Base-by-base conservation (phyloP, 2,888 invertebrate species). In the Cephus pygmeus region DNA sequence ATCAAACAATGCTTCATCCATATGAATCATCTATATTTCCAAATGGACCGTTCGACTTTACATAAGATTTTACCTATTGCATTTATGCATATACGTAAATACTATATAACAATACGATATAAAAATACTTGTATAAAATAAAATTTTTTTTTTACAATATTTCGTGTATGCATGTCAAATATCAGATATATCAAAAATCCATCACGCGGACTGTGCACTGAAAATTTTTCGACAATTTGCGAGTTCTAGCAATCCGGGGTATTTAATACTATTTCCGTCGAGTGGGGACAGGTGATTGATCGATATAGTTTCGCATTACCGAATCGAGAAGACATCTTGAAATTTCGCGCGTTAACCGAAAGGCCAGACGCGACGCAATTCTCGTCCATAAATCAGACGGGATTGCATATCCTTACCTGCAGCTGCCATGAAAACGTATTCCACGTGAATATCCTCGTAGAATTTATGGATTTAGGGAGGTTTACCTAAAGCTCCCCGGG, bases 351-450 rank as follows among this genome's bases (percentile, higher is more conserved):
- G 69, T 79, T 75, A 69, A 71, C 40, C 75, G 69, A 75, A 73
- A 77, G 68, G n/a, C 34, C 73, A 75, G 30, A 68, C 11, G 73
- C 73, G 33, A 73, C 73, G 56, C 69, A 56, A 23, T 56, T 73
- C 36, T 73, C 76, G 73, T 74, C 71, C 36, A 81, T 81, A 79
- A 79, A 82, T 82, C 78, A 77, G 69, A 12, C 40, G 35, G 69
- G 78, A 79, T 77, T 79, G 79, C 78, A 31, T 73, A 12, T 74
- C 56, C 69, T 69, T 71, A 36, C 73, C 75, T 68, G 77, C 69
- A 75, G 75, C 75, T 69, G 36, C 36, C n/a, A 31, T 34, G 69
- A 69, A 23, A 76, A 76, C 36, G 34, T 33, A 73, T 34, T 76
- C 56, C 56, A 76, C n/a, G 73, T 40, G 12, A 9, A 56, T 56